Base-by-base conservation (phyloP, 2,888 invertebrate species). In the Melanophora roralis region DNA sequence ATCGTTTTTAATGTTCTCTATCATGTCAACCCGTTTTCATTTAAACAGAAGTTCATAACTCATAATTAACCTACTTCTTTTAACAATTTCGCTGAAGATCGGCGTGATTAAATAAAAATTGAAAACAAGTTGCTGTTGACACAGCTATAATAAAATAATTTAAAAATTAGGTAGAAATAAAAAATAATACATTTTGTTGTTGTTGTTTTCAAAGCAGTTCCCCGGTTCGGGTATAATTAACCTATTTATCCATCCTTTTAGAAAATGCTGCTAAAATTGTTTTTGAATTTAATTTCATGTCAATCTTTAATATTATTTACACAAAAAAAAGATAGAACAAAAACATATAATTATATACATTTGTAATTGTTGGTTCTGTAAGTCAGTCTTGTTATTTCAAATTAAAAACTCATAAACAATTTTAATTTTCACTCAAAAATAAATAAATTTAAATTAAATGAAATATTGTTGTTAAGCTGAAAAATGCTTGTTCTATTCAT, bases 11-110 rank as follows among this genome's bases (percentile, higher is more conserved):
- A 11, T 21, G 14, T 5, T n/a, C 40, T 21, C 36, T 12, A 23
- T 23, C 23, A 36, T n/a, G 14, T 38, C 36, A 36, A 23, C 36
- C 27, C 21, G 36, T 62, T 72, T 72, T 64, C 36, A 27, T 16
- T 27, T 36, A 45, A 45, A 32, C 51, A 69, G 47, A 69, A 55
- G 62, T 47, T 68, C 71, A 79, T 65, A 80, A 76, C 76, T 57
- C n/a, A 68, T 76, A 76, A 80, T 80, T 80, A 80, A 72, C 80
- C 80, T 36, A 80, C 55, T 43, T 80, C 62, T 78, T 16, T 53
- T 40, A 14, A 12, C 7, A 23, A 0, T 23, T 49, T n/a, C n/a
- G 5, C 21, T 21, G 11, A 49, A 23, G 49, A 27, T 6, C 16
- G 7, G 14, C 16, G 7, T 34, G 65, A 43, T 36, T 40, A 75